Evolutionary conservation across 2,113 vertebrate genomes (phyloP), one percentile per base, ranked within the genome.

Genomic region (Apteryx mantelli): DNA sequence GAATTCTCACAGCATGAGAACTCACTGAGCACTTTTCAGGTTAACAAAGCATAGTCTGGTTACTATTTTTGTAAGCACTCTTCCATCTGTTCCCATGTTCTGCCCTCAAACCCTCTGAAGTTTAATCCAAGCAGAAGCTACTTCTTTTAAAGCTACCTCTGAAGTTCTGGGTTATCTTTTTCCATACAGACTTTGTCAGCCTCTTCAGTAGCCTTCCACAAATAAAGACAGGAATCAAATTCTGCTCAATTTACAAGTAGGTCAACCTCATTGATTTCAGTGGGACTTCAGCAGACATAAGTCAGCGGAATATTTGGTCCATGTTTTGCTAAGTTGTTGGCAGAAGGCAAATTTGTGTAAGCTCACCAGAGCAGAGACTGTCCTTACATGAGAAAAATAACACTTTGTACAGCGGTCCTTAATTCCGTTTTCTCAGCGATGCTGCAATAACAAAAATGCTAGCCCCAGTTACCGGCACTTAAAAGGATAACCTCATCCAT

Each of bases 251-350:
- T 68, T 89, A 91, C 78, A 91, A 80, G 74, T 60, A 88, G 69
- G 91, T 78, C 88, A 93, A 1, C 85, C 88, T 88, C 86, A 91
- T 4, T 74, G 93, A 94, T 91, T 93, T 96, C 36, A 66, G 42
- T 46, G 79, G 85, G 85, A 63, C 93, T 90, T 61, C 50, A 86
- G 71, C 91, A 96, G 96, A 95, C 94, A 83, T 34, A 95, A 95
- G 91, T 95, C 97, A 97, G 96, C 87, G 3, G 94, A 96, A 97
- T 94, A 83, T 81, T 61, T 93, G 79, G 79, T 91, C 82, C 0
- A 0, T 97, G 95, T 96, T 97, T 95, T 96, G 82, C 89, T 94
- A 90, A 86, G 85, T 84, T 96, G 94, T 95, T 97, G 96, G 95
- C 89, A 94, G 82, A 95, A 90, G 65, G 88, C 5, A 1, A 78